These are phyloP conservation scores for Oreochromis aureus DNA, from an alignment of 2,113 vertebrate species.

Conservation along the genomic window DNA sequence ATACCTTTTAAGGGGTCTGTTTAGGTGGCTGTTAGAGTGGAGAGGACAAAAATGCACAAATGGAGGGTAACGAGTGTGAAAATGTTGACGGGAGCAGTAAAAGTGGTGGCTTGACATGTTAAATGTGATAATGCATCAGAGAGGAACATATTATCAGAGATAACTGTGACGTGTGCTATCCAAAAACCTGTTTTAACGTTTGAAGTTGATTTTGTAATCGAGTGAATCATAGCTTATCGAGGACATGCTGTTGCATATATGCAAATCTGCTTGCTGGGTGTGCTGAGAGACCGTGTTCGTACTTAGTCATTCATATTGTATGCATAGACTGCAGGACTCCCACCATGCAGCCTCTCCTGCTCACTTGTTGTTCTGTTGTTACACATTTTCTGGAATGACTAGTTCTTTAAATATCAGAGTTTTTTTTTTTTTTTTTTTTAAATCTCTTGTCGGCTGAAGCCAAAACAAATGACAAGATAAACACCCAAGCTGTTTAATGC, in stretches of 20 bases:
- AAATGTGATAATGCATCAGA: background rate
- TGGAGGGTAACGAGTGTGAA: background rate
- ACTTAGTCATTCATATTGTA: conserved; percentile 38
- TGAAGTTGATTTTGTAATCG: background rate
- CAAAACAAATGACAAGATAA: background rate
- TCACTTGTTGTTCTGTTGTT: conserved; percentile 31
- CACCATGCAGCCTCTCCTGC: conserved; percentile 24
- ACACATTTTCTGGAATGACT: conserved; percentile 15
- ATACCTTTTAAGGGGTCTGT: conserved; percentile 10
- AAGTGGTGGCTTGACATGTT: background rate
- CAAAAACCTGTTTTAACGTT: background rate
- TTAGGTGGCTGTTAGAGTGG: conserved; percentile 1
- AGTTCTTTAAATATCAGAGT: conserved; percentile 25
- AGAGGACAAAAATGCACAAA: background rate
- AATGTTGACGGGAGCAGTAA: background rate
- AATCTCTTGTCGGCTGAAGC: background rate
- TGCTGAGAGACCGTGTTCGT: background rate
- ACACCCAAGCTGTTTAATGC: background rate
- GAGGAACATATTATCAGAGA: background rate
- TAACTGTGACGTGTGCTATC: background rate
- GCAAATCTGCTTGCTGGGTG: conserved; percentile 3
- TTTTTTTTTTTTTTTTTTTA: background rate
- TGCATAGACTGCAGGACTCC: conserved; percentile 23
- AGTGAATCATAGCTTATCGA: background rate
- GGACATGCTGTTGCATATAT: background rate